These are phyloP conservation scores for Ametastegia equiseti DNA, from an alignment of 2,888 invertebrate species.

Conservation along the genomic window DNA sequence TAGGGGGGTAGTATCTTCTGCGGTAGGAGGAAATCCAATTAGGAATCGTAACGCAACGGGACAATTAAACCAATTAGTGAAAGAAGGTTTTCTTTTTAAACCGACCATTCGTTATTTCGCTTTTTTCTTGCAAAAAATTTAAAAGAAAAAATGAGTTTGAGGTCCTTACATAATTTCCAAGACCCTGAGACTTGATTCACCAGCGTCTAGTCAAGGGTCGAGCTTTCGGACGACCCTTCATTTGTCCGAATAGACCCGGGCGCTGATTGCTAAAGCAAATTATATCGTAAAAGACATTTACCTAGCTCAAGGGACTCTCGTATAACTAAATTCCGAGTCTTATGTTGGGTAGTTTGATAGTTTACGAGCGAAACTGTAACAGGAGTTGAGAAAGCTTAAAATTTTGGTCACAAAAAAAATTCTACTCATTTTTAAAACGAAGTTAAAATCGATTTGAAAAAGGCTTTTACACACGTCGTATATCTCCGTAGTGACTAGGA, in stretches of 20 bases:
- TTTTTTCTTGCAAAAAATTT: background rate
- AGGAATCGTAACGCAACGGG: constrained; percentile 25
- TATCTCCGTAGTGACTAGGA: background rate
- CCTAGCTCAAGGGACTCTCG: background rate
- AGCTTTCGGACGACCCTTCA: constrained; percentile 26
- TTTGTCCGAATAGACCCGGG: constrained; percentile 20
- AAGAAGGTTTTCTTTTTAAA: constrained; percentile 20
- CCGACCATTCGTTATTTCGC: background rate
- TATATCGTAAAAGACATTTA: background rate
- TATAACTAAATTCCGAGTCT: background rate
- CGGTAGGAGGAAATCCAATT: constrained; percentile 31
- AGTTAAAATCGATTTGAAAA: too few species aligned
- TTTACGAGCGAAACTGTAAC: background rate
- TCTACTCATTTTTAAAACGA: too few species aligned
- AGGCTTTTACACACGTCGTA: background rate
- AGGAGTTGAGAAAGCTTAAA: background rate
- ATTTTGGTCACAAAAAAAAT: background rate
- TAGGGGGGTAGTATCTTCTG: background rate
- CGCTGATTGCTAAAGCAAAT: constrained; percentile 43
- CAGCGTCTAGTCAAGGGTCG: constrained; percentile 16
- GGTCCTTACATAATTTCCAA: background rate
- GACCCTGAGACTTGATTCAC: background rate
- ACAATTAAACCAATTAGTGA: constrained; percentile 42
- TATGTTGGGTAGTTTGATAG: too few species aligned
- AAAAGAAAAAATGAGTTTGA: background rate